Conservation (phyloP, 2,113 vertebrate species). For the Formicarius rufipectus region DNA sequence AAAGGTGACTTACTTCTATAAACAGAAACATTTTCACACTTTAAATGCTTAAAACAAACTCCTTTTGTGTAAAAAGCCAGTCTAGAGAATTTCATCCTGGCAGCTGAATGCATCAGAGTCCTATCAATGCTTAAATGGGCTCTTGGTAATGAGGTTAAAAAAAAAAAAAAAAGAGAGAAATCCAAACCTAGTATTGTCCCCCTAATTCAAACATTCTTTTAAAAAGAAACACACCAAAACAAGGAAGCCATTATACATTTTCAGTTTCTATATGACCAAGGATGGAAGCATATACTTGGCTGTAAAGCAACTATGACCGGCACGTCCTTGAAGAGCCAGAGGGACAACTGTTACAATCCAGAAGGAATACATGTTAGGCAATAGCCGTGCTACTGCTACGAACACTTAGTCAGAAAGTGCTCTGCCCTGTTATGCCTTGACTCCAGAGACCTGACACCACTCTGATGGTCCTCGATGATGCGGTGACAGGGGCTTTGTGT, state of each 20-base stretch:
- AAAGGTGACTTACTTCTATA: slow-evolving; percentile 50
- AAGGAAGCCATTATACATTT: not conserved
- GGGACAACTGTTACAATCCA: not conserved
- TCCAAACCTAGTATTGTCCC: not conserved
- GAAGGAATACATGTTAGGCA: not conserved
- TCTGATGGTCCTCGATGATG: not conserved
- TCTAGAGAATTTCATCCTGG: not conserved
- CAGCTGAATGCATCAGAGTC: not conserved
- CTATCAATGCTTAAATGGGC: not conserved
- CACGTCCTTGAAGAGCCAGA: not conserved
- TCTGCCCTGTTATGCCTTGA: not conserved
- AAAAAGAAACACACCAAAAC: rapidly evolving
- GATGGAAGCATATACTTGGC: not conserved
- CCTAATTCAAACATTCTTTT: not conserved
- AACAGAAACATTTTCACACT: slow-evolving; percentile 60
- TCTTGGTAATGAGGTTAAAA: not conserved
- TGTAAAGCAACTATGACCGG: not conserved
- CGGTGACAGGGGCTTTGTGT: rapidly evolving
- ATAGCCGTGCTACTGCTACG: rapidly evolving
- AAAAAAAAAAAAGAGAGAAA: not conserved
- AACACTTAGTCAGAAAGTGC: slow-evolving; percentile 54
- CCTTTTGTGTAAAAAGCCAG: not conserved
- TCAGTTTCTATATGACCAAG: not conserved
- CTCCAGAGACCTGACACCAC: not conserved
- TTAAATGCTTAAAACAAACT: slow-evolving; percentile 10